Evolutionary conservation across 2,113 vertebrate species (phyloP).

Genomic region (Hydrochoerus hydrochaeris): DNA sequence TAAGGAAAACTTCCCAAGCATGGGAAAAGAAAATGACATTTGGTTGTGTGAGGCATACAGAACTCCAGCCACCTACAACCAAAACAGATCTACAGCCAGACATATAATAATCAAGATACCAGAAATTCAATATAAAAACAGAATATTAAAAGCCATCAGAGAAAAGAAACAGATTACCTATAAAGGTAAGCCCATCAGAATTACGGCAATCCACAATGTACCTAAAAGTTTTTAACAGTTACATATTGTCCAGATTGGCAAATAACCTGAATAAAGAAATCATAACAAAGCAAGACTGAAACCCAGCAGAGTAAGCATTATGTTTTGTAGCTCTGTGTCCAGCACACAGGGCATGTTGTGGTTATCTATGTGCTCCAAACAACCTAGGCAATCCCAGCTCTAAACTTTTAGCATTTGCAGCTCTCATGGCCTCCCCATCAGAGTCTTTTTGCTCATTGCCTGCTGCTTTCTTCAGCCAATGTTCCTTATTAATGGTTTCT

Average conservation of each 20-base stretch:
- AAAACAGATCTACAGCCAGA: too few relatives aligned
- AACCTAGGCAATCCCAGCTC: not conserved
- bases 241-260: not conserved
- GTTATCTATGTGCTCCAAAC: not conserved
- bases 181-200: too few relatives aligned
- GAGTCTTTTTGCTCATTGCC: not conserved
- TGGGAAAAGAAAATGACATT: too few relatives aligned
- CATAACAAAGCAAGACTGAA: not conserved
- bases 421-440: not conserved
- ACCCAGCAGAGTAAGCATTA: not conserved
- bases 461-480: not conserved
- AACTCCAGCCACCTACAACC: too few relatives aligned
- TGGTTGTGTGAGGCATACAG: too few relatives aligned
- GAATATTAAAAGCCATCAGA: too few relatives aligned
- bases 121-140: too few relatives aligned
- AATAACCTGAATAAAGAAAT: not conserved
- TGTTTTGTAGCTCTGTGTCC: not conserved
- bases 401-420: not conserved
- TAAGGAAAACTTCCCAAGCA: too few relatives aligned
- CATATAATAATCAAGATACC: too few relatives aligned
- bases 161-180: too few relatives aligned
- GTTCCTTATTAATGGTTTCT: not conserved
- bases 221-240: not conserved
- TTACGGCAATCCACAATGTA: not conserved
- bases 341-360: not conserved